Base-by-base conservation (phyloP, 1,140 invertebrate genomes). In the Drosophila hydei region DNA sequence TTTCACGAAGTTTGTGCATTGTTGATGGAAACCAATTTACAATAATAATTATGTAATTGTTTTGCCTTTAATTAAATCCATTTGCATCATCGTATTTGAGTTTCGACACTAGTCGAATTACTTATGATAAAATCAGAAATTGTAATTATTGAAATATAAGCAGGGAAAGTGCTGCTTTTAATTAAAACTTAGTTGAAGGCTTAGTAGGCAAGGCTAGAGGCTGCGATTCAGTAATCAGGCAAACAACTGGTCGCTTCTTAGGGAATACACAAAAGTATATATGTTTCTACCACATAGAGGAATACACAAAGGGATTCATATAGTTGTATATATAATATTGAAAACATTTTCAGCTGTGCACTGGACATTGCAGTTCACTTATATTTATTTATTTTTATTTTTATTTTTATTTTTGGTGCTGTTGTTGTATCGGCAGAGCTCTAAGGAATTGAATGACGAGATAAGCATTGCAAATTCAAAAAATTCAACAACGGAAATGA, bases 401-500 rank as follows among this genome's bases (percentile, higher is more conserved):
- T 23, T 23, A 4, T 23, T 23, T 23, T 23, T 11, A 1, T 12
- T 16, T 47, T 43, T 40, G 42, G 5, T 62, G 55, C 25, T 58
- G 56, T 68, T 51, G 45, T 51, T 65, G 54, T 65, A 59, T 72
- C n/a, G 36, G 19, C 45, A 55, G 42, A 18, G 40, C 25, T 70
- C 33, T 14, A 40, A 72, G 62, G 62, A 55, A 67, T 73, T 75
- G 38, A 63, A 59, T 52, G 71, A 58, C 51, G 8, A 63, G 70
- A 56, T 64, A 61, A 72, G 45, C 50, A 33, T 58, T 58, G 54
- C 36, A 27, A 55, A 63, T 51, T 55, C 68, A 60, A 77, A 74
- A 77, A 74, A 81, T 81, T 65, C 55, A 71, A 43, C 27, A 75
- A 67, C 74, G 79, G 79, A 81, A 81, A 81, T 81, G 79, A 81